These are phyloP conservation scores for Idaea aversata DNA, from an alignment of 2,888 invertebrate genomes.

Conservation along the genomic window DNA sequence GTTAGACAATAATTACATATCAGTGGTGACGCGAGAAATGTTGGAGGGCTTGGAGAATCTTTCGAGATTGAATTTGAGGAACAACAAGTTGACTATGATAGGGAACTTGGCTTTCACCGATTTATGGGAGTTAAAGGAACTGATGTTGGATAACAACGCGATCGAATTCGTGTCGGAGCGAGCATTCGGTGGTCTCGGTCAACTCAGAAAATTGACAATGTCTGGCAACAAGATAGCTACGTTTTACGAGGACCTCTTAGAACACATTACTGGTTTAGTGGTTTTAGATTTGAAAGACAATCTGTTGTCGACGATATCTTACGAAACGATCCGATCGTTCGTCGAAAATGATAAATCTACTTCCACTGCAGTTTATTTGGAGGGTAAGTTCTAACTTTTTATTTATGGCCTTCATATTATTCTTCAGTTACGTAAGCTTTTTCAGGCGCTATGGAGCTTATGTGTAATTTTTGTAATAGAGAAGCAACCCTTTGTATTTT, in stretches of 20 bases:
- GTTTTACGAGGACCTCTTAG: conserved; percentile 86
- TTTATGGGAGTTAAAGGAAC: conserved; percentile 85
- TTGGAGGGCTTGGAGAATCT: conserved; percentile 87
- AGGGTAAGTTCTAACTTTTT: conserved; percentile 82
- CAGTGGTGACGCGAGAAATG: conserved; percentile 87
- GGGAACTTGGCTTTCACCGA: conserved; percentile 90
- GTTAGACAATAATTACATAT: conserved; percentile 87
- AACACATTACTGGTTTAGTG: conserved; percentile 84
- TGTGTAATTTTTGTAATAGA: conserved; percentile 7
- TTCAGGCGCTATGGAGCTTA: conserved; percentile 1
- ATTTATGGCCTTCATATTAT: conserved; percentile 35
- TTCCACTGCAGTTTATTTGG: conserved; percentile 86
- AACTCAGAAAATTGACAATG: conserved; percentile 85
- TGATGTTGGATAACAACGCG: conserved; percentile 84
- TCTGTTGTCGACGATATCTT: conserved; percentile 86
- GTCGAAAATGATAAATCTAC: conserved; percentile 86
- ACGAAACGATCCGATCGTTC: conserved; percentile 87
- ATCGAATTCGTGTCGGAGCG: conserved; percentile 87
- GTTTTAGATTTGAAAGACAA: conserved; percentile 89
- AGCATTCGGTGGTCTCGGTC: conserved; percentile 87
- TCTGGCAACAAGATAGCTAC: conserved; percentile 86
- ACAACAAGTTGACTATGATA: conserved; percentile 87
- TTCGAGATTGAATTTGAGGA: conserved; percentile 85
- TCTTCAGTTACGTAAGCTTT: conserved; percentile 28
- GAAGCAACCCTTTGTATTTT: background rate